Base-by-base conservation (phyloP, 1,140 invertebrate genomes). In the Cotesia vestalis region DNA sequence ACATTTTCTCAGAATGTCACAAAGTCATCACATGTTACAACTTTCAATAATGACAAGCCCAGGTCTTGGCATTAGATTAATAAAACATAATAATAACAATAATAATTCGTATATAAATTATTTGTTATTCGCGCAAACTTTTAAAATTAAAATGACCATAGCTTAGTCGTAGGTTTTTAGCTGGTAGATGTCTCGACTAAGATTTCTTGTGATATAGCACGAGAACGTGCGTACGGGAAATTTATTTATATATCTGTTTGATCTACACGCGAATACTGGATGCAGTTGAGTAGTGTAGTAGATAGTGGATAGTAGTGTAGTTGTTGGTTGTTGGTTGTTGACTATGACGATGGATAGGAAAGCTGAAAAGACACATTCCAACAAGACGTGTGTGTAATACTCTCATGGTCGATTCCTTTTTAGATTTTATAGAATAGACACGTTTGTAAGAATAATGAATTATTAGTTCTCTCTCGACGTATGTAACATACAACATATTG, bases 341-440 rank as follows among this genome's bases (percentile, higher is more conserved):
- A 46, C 17, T 20, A 34, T 34, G 60, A 53, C 73, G 64, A 71
- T 57, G 34, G 55, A 57, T 72, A 57, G 40, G 64, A 59, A 64
- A 53, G 51, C 40, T 46, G 40, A 11, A 46, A 46, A 59, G 59
- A 69, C 66, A 72, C 55, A 73, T 67, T 67, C 66, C 66, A 67
- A 46, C 35, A 36, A 51, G 36, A 64, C 66, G 68, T 69, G 63
- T 46, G 40, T 69, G 63, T 69, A 71, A 69, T 64, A 68, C 73
- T 59, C 64, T 72, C 71, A 75, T 60, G 71, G 74, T 72, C 71
- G 67, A 75, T 75, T 72, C 71, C 61, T 72, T 75, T 75, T 70
- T 75, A 66, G 66, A 52, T 67, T 72, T 73, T 75, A 67, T 70
- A 67, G 66, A 70, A 75, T 66, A 70, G 55, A 66, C 46, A 67